A percentile compares a stretch with the other conserved stretches of the same genome.
Conservation (phyloP, 2,797 vertebrate genomes). For the Neosilurus hyrtlii region DNA sequence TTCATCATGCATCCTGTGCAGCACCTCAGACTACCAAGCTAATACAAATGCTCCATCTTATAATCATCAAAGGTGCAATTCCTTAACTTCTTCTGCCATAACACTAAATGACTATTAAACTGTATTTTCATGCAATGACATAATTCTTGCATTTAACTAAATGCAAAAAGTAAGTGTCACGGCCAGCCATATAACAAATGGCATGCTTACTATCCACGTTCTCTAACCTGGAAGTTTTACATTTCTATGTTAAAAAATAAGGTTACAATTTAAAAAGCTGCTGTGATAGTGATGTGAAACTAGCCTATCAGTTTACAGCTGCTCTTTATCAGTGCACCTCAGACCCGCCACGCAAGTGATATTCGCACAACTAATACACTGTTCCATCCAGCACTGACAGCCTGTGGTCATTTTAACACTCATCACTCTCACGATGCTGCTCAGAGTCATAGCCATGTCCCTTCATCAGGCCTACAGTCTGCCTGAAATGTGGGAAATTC, state of each 20-base stretch:
- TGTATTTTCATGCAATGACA: neutral
- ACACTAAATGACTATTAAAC: neutral
- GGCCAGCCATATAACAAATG: slow-evolving; percentile 8
- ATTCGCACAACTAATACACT: slow-evolving; percentile 40
- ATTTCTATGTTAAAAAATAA: neutral
- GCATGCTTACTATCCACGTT: neutral
- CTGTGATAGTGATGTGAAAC: slow-evolving; percentile 21
- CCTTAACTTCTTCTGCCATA: slow-evolving; percentile 38
- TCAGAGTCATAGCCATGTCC: slow-evolving; percentile 55
- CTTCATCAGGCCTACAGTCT: slow-evolving; percentile 67
- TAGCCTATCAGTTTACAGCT: slow-evolving; percentile 35
- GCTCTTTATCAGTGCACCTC: slow-evolving; percentile 27
- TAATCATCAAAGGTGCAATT: slow-evolving; percentile 47
- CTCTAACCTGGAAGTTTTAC: slow-evolving; percentile 3
- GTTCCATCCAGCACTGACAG: slow-evolving; percentile 66
- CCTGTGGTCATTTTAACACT: slow-evolving; percentile 65
- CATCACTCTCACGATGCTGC: slow-evolving; percentile 66
- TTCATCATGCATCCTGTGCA: slow-evolving; percentile 44
- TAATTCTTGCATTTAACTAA: slow-evolving; percentile 9
- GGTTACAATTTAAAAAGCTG: slow-evolving; percentile 16
- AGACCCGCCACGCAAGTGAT: slow-evolving; percentile 33
- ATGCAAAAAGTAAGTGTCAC: slow-evolving; percentile 12
- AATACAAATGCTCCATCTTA: slow-evolving; percentile 46
- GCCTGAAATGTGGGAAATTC: slow-evolving; percentile 56
- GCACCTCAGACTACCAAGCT: slow-evolving; percentile 40